These are phyloP conservation scores for Donacobius atricapilla DNA, from an alignment of 2,113 vertebrate species.

Conservation along the genomic window DNA sequence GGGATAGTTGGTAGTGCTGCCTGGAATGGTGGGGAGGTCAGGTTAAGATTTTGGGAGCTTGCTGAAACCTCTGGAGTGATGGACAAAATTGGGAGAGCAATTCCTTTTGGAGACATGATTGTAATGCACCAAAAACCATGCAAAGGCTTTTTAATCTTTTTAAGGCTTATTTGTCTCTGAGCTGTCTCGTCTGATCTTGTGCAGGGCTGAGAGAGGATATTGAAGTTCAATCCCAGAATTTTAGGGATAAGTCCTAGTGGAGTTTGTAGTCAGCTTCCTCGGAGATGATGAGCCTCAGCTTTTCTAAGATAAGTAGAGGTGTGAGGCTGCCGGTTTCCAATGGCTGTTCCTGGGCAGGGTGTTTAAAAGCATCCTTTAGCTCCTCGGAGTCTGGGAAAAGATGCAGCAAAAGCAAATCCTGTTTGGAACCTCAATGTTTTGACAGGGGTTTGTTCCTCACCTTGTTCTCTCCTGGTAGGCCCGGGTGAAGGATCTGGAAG, in stretches of 20 bases:
- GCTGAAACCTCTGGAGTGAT: not conserved
- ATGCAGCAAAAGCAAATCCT: not conserved
- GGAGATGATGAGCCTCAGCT: not conserved
- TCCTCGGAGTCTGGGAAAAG: not conserved
- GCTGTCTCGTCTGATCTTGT: not conserved
- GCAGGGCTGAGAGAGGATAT: not conserved
- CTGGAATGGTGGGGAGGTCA: not conserved
- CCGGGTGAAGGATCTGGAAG: conserved; percentile 91
- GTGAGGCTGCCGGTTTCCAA: not conserved
- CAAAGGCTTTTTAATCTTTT: not conserved
- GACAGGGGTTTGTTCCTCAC: not conserved
- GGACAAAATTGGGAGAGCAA: accelerated
- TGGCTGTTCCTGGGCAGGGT: not conserved
- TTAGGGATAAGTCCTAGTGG: not conserved
- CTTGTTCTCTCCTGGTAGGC: conserved; percentile 71
- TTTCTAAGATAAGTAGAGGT: not conserved
- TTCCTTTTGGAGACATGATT: not conserved
- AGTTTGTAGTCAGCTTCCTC: not conserved
- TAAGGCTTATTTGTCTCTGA: not conserved
- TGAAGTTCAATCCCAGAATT: not conserved
- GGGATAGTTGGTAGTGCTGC: not conserved
- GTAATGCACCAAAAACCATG: not conserved
- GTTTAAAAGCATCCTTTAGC: not conserved
- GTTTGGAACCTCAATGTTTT: not conserved
- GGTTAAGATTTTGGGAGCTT: not conserved